Conservation (phyloP, 2,113 vertebrate species). For the Chloropsis cyanopogon region DNA sequence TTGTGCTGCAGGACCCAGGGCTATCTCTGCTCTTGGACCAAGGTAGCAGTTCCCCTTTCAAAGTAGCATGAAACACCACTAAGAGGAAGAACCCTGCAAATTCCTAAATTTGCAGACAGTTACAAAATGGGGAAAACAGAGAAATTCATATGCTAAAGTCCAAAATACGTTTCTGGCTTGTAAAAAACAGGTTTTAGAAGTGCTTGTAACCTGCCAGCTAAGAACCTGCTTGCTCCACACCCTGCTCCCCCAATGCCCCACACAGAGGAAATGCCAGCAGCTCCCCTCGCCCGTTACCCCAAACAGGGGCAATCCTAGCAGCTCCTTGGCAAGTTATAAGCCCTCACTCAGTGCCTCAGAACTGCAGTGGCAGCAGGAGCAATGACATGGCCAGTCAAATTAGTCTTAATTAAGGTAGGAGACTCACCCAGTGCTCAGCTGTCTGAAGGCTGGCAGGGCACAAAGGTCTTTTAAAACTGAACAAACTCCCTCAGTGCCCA, state of each 20-base stretch:
- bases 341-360: neutral
- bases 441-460: neutral
- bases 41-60: neutral
- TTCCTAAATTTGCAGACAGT: neutral
- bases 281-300: neutral
- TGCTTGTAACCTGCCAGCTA: neutral
- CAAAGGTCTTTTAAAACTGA: conserved; percentile 4
- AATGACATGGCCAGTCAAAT: neutral
- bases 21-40: neutral
- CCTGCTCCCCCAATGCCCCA: neutral
- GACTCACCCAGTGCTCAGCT: neutral
- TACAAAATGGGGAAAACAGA: neutral
- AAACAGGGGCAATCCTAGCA: neutral
- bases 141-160: neutral
- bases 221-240: neutral
- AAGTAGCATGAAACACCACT: accelerated
- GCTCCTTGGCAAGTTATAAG: neutral
- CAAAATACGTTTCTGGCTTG: neutral
- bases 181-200: neutral
- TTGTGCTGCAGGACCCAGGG: neutral
- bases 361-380: neutral
- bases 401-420: neutral
- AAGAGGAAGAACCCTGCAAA: neutral
- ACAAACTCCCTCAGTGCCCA: conserved; percentile 13
- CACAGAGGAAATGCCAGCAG: neutral